Evolutionary conservation across 2,888 invertebrate genomes (phyloP), one percentile per base, ranked within the genome.

Genomic region (Strigamia crassipes): DNA sequence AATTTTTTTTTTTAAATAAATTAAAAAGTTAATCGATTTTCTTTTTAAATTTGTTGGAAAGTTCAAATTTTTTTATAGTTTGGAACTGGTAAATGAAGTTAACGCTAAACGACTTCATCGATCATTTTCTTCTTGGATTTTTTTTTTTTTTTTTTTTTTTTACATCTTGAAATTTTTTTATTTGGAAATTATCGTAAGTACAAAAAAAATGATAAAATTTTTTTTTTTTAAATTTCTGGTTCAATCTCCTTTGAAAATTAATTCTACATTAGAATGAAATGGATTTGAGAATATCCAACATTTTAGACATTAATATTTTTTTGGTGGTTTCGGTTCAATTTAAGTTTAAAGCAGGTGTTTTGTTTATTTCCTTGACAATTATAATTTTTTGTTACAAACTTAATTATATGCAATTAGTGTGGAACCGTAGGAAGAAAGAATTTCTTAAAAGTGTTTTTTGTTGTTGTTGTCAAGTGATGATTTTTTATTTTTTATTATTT

Each of bases 301-400:
- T 23, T 66, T 66, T 31, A 66, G n/a, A 15, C 18, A 18, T 51
- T 51, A 51, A 15, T n/a, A 18, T n/a, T 51, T 51, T 18, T 51
- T 51, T 15, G 13, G 15, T 9, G 15, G 9, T 66, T 66, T 66
- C 27, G 23, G 31, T 66, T 66, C 15, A 66, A 66, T 27, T 66
- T 27, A 23, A 66, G 12, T 27, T 66, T 9, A 66, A 66, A n/a
- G 66, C 66, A 66, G 66, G 66, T 66, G 66, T 66, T 66, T 66
- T 56, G 61, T 61, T 61, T 66, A 66, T 31, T 66, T 66, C 66
- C 66, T 66, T 66, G 66, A 66, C 66, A 66, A 66, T 66, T 66
- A 66, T 31, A 9, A 31, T 66, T 66, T 66, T 66, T 66, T 23
- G 18, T 13, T 66, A 9, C 3, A 66, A 27, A 66, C 66, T 66